Evolutionary conservation across 2,888 invertebrate species (phyloP).

Genomic region (Andrena hattorfiana): DNA sequence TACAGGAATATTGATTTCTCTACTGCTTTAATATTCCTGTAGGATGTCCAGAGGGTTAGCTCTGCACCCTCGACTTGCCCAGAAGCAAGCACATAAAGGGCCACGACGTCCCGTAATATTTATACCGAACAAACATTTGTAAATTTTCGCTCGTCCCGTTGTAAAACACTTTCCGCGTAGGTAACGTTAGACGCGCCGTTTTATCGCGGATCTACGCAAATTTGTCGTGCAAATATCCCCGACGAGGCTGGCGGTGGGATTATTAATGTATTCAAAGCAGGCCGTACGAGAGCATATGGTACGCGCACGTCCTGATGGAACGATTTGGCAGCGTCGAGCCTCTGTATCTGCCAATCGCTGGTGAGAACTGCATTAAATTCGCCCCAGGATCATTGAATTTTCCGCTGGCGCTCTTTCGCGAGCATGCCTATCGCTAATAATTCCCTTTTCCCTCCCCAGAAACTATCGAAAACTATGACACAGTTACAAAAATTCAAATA

Average conservation of each 20-base stretch:
- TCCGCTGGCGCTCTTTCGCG: constrained; percentile 52
- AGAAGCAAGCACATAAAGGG: background rate
- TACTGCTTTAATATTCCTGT: too few species aligned
- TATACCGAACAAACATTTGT: constrained; percentile 18
- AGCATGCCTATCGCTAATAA: background rate
- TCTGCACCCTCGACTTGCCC: background rate
- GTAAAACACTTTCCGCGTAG: constrained; percentile 42
- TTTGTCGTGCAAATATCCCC: constrained; percentile 63
- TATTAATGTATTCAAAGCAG: constrained; percentile 66
- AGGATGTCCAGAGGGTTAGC: too few species aligned
- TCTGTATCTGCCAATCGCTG: constrained; percentile 71
- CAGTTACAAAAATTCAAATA: too few species aligned
- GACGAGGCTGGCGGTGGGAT: constrained; percentile 20
- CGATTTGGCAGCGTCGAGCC: constrained; percentile 69
- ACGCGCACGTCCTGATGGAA: constrained; percentile 59
- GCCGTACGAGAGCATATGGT: constrained; percentile 43
- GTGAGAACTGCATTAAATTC: constrained; percentile 71
- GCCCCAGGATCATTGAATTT: constrained; percentile 71
- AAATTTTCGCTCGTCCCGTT: constrained; percentile 7
- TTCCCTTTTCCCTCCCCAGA: background rate
- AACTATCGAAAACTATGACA: too few species aligned
- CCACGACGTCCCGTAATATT: background rate
- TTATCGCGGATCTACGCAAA: constrained; percentile 59
- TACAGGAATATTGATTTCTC: too few species aligned
- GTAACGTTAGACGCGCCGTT: constrained; percentile 60